Conservation (phyloP, 92 coral and sea anemone species). For the Siderastrea radians region DNA sequence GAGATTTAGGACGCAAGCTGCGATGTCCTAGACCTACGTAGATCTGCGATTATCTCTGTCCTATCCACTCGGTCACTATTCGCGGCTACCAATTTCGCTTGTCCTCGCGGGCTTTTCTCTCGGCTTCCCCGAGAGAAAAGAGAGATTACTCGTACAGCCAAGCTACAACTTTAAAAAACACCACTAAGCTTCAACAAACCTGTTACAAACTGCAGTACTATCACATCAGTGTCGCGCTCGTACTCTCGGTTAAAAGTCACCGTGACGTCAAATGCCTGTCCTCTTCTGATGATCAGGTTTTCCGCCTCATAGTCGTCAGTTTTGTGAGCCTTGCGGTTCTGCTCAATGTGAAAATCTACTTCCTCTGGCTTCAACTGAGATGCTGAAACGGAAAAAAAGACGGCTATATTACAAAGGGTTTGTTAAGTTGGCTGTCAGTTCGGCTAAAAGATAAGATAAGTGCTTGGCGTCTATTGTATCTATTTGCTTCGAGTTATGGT, state of each 20-base stretch:
- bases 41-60: too few relatives aligned
- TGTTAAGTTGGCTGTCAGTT: neutral
- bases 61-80: too few relatives aligned
- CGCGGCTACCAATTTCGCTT: too few relatives aligned
- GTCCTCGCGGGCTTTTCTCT: too few relatives aligned
- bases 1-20: too few relatives aligned
- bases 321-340: conserved; percentile 63
- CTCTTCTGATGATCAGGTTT: conserved; percentile 72
- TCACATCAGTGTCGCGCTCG: conserved; percentile 51
- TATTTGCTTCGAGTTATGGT: too few relatives aligned
- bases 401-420: neutral
- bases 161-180: neutral
- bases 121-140: too few relatives aligned
- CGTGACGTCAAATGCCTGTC: conserved; percentile 62
- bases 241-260: conserved; percentile 70
- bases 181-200: conserved; percentile 30
- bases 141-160: too few relatives aligned
- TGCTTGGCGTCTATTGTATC: neutral
- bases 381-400: conserved; percentile 18
- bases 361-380: conserved; percentile 68
- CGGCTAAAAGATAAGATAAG: neutral
- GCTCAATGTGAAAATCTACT: conserved; percentile 55
- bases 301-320: conserved; percentile 61
- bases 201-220: conserved; percentile 67
- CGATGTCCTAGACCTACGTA: too few relatives aligned